These are phyloP conservation scores for Rotaria macrura DNA, from an alignment of 2,888 invertebrate species.

Conservation along the genomic window DNA sequence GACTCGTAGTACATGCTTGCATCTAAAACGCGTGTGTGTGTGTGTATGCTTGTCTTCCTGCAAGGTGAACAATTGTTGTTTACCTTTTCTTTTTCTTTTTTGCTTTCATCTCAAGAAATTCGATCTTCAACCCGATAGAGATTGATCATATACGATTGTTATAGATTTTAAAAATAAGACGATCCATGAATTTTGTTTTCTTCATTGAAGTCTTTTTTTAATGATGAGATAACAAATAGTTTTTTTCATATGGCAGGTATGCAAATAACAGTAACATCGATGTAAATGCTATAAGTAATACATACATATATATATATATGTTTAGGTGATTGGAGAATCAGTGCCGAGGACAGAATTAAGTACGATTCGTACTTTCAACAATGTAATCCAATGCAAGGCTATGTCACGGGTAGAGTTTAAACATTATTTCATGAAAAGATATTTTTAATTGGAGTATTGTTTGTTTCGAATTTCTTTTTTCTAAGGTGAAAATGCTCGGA, in stretches of 20 bases:
- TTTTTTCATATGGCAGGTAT: neutral
- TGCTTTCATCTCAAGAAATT: too few relatives aligned
- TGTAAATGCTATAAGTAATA: neutral
- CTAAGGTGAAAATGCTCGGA: constrained; percentile 45
- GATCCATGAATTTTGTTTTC: neutral
- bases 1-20: too few relatives aligned
- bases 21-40: too few relatives aligned
- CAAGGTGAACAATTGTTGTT: neutral
- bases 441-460: too few relatives aligned
- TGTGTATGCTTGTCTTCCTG: too few relatives aligned
- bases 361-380: constrained; percentile 5
- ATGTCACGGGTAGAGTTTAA: neutral
- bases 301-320: too few relatives aligned
- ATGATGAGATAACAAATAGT: neutral
- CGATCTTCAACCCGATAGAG: neutral
- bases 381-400: neutral
- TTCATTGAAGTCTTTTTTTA: neutral
- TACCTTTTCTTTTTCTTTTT: neutral
- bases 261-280: neutral
- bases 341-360: neutral
- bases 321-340: constrained; percentile 6
- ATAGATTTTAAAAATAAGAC: neutral
- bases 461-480: neutral
- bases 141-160: neutral
- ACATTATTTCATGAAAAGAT: too few relatives aligned